A percentile compares a stretch with the other conserved stretches of the same genome.
Conservation (phyloP, 2,888 invertebrate species). For the Pristionchus mayeri region DNA sequence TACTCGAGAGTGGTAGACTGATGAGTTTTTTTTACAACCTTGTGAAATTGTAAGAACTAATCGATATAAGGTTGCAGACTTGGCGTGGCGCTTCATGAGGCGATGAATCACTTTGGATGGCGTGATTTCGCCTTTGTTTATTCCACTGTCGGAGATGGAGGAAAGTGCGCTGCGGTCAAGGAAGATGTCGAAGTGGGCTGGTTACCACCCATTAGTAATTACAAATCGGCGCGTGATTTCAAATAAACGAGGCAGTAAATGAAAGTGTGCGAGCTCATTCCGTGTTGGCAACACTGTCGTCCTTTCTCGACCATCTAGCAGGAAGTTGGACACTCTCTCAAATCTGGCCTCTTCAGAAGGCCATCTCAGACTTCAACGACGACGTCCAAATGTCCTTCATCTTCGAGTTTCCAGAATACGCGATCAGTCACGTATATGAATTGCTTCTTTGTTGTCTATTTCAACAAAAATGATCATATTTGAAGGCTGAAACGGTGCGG, state of each 20-base stretch:
- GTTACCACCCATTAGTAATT: too few relatives aligned
- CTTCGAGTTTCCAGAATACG: slow-evolving; percentile 41
- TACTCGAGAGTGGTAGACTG: too few relatives aligned
- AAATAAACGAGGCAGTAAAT: too few relatives aligned
- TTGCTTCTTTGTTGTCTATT: too few relatives aligned
- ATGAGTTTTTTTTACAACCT: too few relatives aligned
- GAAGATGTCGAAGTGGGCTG: slow-evolving; percentile 61
- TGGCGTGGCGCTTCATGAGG: slow-evolving; percentile 46
- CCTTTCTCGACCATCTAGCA: not conserved
- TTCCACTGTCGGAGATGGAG: slow-evolving; percentile 57
- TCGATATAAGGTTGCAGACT: not conserved
- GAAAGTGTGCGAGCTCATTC: too few relatives aligned
- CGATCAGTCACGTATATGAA: not conserved
- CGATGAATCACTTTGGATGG: slow-evolving; percentile 63
- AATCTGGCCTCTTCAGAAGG: not conserved
- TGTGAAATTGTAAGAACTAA: too few relatives aligned
- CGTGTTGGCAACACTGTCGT: too few relatives aligned
- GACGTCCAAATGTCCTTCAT: slow-evolving; percentile 39
- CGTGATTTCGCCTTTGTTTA: slow-evolving; percentile 64
- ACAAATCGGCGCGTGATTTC: too few relatives aligned
- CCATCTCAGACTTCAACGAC: slow-evolving; percentile 43
- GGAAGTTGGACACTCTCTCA: not conserved
- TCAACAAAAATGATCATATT: too few relatives aligned
- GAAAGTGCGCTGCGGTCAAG: slow-evolving; percentile 60
- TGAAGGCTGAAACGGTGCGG: not conserved